Base-by-base conservation (phyloP, 35 echinoderm and acorn worm genomes). In the Patiria miniata region DNA sequence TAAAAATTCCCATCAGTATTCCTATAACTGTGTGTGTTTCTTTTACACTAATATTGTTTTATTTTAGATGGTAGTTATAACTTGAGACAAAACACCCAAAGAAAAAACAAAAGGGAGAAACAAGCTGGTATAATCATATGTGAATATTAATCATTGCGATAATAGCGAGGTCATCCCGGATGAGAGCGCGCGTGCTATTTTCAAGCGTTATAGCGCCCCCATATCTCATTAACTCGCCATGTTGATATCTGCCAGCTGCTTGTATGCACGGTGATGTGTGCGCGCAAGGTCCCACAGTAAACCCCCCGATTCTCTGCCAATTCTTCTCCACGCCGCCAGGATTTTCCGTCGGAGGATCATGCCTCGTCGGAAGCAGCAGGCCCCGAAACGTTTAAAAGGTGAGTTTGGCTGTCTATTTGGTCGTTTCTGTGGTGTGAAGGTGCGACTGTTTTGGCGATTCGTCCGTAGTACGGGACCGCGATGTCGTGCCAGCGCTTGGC, bases 341-440 rank as follows among this genome's bases (percentile, higher is more conserved):
- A 84, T 36, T 37, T 60, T 51, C 29, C 54, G 82, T 59, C 57
- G 29, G 51, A 59, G 54, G 36, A 84, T 36, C 52, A 90, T 90
- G 88, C 88, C 88, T 78, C 83, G 88, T 36, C 82, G 81, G 47
- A 90, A 90, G 81, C 88, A 90, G 69, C 88, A 90, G 61, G 88
- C 88, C 37, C 88, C 88, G 38, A 90, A 90, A 40, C 81, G 88
- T 51, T 69, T 90, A 51, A 90, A 90, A 90, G 88, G 88, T 90
- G 52, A 80, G 88, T 90, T 90, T 84, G 29, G 50, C 26, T 38
- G 40, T 36, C 30, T 84, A 38, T 83, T 90, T 26, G 83, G 54
- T 37, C 69, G 37, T 84, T 84, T 90, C 78, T 58, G 52, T 54
- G 53, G 30, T 58, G 29, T 34, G 34, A 73, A 73, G 65, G 65